Evolutionary conservation across 37 sponge, comb jelly and placozoan species (phyloP), one percentile per base, ranked within the genome.

Genomic region (Diacarnus erythraeanus): DNA sequence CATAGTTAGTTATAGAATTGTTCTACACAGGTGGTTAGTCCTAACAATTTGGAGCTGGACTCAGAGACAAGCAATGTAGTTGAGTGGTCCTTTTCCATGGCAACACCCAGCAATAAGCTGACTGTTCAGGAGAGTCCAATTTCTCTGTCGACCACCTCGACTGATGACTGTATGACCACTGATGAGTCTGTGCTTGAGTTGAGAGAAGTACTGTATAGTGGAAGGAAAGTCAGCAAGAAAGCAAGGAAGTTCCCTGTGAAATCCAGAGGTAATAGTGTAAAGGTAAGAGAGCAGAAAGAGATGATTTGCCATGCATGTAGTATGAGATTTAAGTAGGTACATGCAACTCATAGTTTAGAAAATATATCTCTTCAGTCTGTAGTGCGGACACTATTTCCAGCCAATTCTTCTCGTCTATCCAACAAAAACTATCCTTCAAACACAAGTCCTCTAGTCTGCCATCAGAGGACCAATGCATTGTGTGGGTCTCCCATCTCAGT

Each of bases 21-120:
- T 33, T 59, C 2, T 56, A 37, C 8, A 1, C 29, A 85, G 86
- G 66, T 78, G 3, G 31, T 51, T 23, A 60, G 70, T 47, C 74
- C 80, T 37, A 21, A 30, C 1, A 72, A 47, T 33, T 43, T 78
- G 44, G 66, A 25, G 20, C 64, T 85, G 47, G 86, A 78, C 31
- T 64, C 65, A 21, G 86, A 85, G 57, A 60, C 72, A 25, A 60
- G 66, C 25, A 61, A 41, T 79, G 74, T 9, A 21, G 77, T 42
- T 21, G 77, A 39, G 67, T 86, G 87, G 87, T 80, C 87, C 1
- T n/a, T 75, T 25, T 86, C 87, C 23, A 86, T 86, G 87, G 81
- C 80, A 35, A 86, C 87, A 59, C 87, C 87, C 38, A 72, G 67
- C 35, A 39, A 29, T 20, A 17, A 43, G 38, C 43, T 71, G 43